Evolutionary conservation across 2,888 invertebrate species (phyloP).

Genomic region (Enchytraeus crypticus): DNA sequence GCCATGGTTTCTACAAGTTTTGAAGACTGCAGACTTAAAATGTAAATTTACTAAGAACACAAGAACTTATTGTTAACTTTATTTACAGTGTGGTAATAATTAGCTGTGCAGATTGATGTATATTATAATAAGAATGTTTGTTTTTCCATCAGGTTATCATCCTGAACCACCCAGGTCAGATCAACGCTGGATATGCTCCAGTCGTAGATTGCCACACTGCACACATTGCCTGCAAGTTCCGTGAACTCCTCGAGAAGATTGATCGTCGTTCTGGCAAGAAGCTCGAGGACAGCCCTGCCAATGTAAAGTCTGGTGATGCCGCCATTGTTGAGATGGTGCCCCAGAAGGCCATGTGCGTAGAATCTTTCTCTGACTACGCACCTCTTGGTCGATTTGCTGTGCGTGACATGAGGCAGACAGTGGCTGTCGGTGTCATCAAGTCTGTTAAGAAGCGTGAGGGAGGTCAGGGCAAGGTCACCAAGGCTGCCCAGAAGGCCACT

Average conservation of each 20-base stretch:
- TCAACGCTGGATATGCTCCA: conserved; percentile 95
- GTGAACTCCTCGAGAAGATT: conserved; percentile 94
- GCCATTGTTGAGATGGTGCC: conserved; percentile 89
- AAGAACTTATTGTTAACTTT: no score
- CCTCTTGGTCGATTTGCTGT: conserved; percentile 95
- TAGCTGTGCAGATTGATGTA: no score
- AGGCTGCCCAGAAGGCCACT: conserved; percentile 97
- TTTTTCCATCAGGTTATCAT: conserved; percentile 79
- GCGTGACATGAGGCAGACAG: conserved; percentile 98
- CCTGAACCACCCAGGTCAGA: conserved; percentile 98
- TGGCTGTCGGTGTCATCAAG: conserved; percentile 90
- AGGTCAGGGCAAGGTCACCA: conserved; percentile 90
- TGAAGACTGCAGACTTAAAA: no score
- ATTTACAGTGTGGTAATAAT: no score
- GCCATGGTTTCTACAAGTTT: no score
- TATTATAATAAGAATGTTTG: no score
- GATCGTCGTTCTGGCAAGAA: conserved; percentile 90
- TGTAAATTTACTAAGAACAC: no score
- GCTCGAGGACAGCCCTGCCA: conserved; percentile 64
- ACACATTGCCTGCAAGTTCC: conserved; percentile 99
- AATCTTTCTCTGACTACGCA: conserved; percentile 94
- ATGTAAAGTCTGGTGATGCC: conserved; percentile 92
- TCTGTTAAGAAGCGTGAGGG: conserved; percentile 74
- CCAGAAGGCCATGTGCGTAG: conserved; percentile 94
- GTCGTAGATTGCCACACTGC: conserved; percentile 99